These are phyloP conservation scores for Pagetopsis macropterus DNA, from an alignment of 2,797 vertebrate species.

Conservation along the genomic window DNA sequence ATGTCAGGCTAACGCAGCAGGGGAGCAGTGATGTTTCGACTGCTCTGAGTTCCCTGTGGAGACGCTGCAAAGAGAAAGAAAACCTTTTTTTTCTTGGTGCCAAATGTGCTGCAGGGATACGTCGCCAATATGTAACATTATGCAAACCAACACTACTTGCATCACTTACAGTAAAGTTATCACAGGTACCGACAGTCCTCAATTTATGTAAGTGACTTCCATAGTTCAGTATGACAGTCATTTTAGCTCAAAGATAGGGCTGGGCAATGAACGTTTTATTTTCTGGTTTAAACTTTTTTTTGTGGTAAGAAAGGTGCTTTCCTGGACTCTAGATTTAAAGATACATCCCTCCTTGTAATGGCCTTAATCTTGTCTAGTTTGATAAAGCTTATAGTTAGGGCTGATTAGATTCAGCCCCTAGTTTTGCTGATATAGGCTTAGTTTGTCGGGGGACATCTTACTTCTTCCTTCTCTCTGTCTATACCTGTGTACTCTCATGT, in stretches of 20 bases:
- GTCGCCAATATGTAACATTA: slow-evolving; percentile 6
- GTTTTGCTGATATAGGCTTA: too few species aligned
- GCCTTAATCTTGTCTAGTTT: too few species aligned
- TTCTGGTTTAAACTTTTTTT: too few species aligned
- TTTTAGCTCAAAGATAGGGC: neutral
- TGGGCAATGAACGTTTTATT: too few species aligned
- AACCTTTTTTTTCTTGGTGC: slow-evolving; percentile 13
- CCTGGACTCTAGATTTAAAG: too few species aligned
- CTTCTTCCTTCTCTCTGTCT: too few species aligned
- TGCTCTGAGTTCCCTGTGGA: slow-evolving; percentile 22
- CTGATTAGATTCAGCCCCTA: too few species aligned
- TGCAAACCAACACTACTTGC: neutral
- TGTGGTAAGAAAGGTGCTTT: too few species aligned
- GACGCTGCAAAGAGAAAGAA: slow-evolving; percentile 11
- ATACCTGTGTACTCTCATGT: too few species aligned
- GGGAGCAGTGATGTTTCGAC: slow-evolving; percentile 10
- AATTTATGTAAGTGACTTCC: neutral
- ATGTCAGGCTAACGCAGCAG: slow-evolving; percentile 1
- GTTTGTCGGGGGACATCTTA: too few species aligned
- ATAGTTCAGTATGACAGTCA: neutral
- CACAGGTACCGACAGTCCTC: neutral
- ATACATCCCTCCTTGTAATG: too few species aligned
- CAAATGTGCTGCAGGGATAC: slow-evolving; percentile 4
- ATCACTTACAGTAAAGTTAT: neutral
- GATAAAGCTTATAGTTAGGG: too few species aligned